These are phyloP conservation scores for Oxygymnocypris stewartii DNA, from an alignment of 2,113 vertebrate species.

Conservation along the genomic window DNA sequence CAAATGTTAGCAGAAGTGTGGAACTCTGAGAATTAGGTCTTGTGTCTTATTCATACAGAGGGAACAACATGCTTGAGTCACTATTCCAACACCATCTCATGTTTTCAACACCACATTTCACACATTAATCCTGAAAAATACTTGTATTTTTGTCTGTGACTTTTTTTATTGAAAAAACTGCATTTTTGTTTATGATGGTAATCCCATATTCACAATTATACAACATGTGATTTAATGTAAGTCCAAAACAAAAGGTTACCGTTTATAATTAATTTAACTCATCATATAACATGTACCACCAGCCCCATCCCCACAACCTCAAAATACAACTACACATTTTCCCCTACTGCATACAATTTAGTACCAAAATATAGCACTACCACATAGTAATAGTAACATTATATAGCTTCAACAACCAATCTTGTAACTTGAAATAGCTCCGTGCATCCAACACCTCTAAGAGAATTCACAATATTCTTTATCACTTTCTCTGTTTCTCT, in stretches of 20 bases:
- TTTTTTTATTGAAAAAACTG: neutral
- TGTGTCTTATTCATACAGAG: neutral
- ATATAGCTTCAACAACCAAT: neutral
- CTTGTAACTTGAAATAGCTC: conserved; percentile 1
- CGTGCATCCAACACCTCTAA: neutral
- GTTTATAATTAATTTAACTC: neutral
- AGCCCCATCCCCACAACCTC: neutral
- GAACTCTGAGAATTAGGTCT: conserved; percentile 17
- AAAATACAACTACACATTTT: neutral
- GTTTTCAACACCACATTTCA: neutral
- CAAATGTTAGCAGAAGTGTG: conserved; percentile 42
- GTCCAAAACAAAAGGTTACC: neutral
- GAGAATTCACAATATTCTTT: neutral
- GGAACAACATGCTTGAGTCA: neutral
- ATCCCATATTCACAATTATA: neutral
- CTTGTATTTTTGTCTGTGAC: neutral
- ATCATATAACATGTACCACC: neutral
- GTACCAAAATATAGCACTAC: too few species aligned
- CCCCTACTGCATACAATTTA: neutral
- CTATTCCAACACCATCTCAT: neutral
- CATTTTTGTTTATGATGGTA: neutral
- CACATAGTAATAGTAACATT: neutral
- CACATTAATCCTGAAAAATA: neutral
- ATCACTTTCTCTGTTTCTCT: neutral
- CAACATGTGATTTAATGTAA: neutral